Conservation (phyloP, 1,140 invertebrate genomes). For the Oppia nitens region DNA sequence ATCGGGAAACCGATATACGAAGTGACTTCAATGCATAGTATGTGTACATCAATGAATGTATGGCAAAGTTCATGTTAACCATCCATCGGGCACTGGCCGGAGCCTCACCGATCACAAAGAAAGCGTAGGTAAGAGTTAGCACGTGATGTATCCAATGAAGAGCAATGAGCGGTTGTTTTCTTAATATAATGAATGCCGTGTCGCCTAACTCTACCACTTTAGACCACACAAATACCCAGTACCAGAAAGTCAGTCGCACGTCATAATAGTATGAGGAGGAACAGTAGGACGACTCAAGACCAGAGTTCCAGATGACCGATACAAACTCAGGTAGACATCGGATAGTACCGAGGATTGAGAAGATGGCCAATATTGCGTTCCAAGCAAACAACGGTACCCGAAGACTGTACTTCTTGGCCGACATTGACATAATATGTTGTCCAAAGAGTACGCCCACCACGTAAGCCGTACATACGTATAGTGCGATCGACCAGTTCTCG, state of each 20-base stretch:
- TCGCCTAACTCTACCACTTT: slow-evolving; percentile 48
- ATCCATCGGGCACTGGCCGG: slow-evolving; percentile 95
- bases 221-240: slow-evolving; percentile 81
- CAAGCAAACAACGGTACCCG: slow-evolving; percentile 49
- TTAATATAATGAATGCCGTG: slow-evolving; percentile 35
- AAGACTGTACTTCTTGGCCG: slow-evolving; percentile 43
- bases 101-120: slow-evolving; percentile 85
- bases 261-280: slow-evolving; percentile 72
- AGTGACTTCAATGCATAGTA: slow-evolving; percentile 85
- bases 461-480: slow-evolving; percentile 40
- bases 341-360: slow-evolving; percentile 78
- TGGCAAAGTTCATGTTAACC: slow-evolving; percentile 89
- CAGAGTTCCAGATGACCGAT: slow-evolving; percentile 61
- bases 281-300: slow-evolving; percentile 81
- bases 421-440: slow-evolving; percentile 69
- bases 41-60: slow-evolving; percentile 94
- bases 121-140: slow-evolving; percentile 35
- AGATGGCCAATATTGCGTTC: slow-evolving; percentile 30
- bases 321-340: slow-evolving; percentile 71
- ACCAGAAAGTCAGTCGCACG: slow-evolving; percentile 82
- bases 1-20: slow-evolving; percentile 60
- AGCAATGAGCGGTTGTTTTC: slow-evolving; percentile 39
- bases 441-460: slow-evolving; percentile 84
- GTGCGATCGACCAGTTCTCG: slow-evolving; percentile 13
- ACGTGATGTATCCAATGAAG: slow-evolving; percentile 43